These are phyloP conservation scores for Todiramphus saurophagus DNA, from an alignment of 2,113 vertebrate species.

Conservation along the genomic window DNA sequence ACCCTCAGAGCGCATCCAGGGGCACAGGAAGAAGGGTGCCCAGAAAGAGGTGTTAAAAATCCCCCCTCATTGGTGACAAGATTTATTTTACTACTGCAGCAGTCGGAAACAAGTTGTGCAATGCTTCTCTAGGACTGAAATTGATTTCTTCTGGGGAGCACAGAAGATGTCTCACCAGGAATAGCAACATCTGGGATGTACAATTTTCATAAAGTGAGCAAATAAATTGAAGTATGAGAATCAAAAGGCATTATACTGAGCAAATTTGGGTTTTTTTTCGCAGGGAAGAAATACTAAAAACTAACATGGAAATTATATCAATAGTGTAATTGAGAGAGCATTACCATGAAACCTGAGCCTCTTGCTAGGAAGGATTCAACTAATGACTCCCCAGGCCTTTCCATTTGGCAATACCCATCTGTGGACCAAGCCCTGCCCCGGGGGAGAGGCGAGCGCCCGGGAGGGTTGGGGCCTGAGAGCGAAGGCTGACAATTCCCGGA, in stretches of 20 bases:
- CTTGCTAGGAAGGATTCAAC: background rate
- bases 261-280: background rate
- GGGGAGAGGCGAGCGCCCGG: accelerated
- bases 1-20: background rate
- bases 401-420: accelerated
- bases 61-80: background rate
- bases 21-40: background rate
- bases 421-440: background rate
- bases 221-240: background rate
- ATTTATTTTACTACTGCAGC: background rate
- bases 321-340: background rate
- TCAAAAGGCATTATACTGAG: background rate
- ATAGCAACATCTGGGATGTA: background rate
- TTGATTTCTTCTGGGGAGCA: background rate
- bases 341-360: background rate
- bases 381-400: background rate
- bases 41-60: background rate
- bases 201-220: background rate
- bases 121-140: background rate
- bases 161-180: background rate
- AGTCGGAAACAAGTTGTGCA: background rate
- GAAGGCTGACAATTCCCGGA: accelerated
- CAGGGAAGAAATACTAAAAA: background rate
- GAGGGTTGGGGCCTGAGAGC: accelerated
- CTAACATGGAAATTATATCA: background rate